Evolutionary conservation across 2,797 vertebrate genomes (phyloP).

Genomic region (Tinamus major): DNA sequence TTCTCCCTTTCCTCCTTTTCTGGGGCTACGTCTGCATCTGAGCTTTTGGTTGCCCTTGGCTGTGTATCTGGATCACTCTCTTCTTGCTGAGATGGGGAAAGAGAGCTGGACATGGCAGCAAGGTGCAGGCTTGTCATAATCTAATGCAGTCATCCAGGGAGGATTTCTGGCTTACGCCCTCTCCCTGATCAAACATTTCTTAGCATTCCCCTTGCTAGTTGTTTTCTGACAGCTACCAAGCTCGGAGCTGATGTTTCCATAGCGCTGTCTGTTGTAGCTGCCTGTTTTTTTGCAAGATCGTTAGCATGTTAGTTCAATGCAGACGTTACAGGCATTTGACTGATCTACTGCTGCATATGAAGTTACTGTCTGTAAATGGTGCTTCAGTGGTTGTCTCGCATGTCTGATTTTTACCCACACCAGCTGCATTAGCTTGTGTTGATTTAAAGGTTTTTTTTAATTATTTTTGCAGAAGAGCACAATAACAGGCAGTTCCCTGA

Average conservation of each 20-base stretch:
- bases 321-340: neutral
- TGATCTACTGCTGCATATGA: neutral
- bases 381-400: neutral
- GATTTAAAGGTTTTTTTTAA: neutral
- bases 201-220: neutral
- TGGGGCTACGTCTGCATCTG: neutral
- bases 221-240: neutral
- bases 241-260: accelerated
- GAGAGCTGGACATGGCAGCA: neutral
- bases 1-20: neutral
- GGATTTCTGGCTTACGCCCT: neutral
- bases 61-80: neutral
- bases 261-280: accelerated
- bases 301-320: neutral
- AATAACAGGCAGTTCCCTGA: neutral
- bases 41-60: neutral
- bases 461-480: neutral
- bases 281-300: neutral
- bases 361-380: neutral
- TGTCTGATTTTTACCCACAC: neutral
- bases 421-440: neutral
- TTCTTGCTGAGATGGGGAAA: neutral
- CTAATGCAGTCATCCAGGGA: neutral
- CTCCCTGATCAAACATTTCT: neutral
- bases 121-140: neutral